Base-by-base conservation (phyloP, 1,140 invertebrate genomes). In the Aphelenchoides besseyi region DNA sequence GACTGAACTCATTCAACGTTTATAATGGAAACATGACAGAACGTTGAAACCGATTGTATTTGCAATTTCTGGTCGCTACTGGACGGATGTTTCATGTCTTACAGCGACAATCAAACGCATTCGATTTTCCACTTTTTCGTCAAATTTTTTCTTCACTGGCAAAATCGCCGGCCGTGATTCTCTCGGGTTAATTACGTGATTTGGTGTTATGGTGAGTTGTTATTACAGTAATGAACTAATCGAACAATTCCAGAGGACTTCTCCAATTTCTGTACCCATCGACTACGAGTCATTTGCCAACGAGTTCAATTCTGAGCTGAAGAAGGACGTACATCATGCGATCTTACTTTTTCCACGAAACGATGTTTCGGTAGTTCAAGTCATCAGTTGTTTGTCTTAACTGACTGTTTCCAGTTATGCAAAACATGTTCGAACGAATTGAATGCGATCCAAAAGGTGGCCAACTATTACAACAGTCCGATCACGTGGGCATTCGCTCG, bases 271-370 rank as follows among this genome's bases (percentile, higher is more conserved):
- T 16, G 36, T 30, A 32, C 74, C 76, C 0, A 61, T 78, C 18
- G 76, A 78, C 62, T 78, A 80, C 48, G 76, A 78, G 57, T 53
- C 63, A 30, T 78, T 78, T 63, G 55, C 81, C 35, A 52, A 61
- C 3, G 76, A 78, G 55, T 72, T 77, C 9, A 73, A 54, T 55
- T 72, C 79, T 9, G 74, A 81, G 36, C 53, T 78, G 3, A 78
- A 78, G 61, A 66, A 70, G 53, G 76, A 78, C 36, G 36, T 41
- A 52, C 57, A 69, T 53, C 67, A 78, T 29, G 76, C 77, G 23
- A 33, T 78, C 33, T 41, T 78, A 12, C 52, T 78, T 12, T 78
- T 78, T 71, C 67, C 78, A 2, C 30, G 76, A 3, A 78, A 78
- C 63, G 76, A 78, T 67, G 48, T 78, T 28, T 59, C 79, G 3